These are phyloP conservation scores for Empidonax traillii DNA, from an alignment of 2,113 vertebrate species.

Conservation along the genomic window DNA sequence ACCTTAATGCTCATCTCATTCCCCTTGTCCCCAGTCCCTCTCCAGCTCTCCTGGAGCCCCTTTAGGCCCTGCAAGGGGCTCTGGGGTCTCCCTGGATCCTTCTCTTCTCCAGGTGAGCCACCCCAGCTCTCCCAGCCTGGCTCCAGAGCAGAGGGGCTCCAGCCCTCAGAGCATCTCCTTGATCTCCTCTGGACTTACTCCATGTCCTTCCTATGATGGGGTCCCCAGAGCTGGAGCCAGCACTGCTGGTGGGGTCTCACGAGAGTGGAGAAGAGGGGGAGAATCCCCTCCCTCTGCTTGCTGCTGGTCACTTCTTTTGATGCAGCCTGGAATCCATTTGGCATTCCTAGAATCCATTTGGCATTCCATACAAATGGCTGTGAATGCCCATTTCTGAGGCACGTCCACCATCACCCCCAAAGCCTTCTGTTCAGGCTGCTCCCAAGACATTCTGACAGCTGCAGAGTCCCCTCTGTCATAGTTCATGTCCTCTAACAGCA, in stretches of 20 bases:
- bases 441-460: background rate
- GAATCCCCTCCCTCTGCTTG: background rate
- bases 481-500: background rate
- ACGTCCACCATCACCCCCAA: rapidly evolving
- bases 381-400: background rate
- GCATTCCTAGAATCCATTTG: background rate
- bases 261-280: background rate
- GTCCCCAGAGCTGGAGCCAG: background rate
- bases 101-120: background rate
- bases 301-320: background rate
- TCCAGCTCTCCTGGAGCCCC: background rate
- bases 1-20: background rate
- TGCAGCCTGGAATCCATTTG: background rate
- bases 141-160: background rate
- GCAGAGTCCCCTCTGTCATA: background rate
- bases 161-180: background rate
- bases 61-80: background rate
- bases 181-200: background rate
- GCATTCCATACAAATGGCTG: too few species aligned
- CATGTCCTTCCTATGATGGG: background rate
- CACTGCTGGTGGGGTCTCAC: background rate
- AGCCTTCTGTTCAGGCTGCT: background rate
- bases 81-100: background rate
- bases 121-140: background rate
- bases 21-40: background rate